phyloP scores from a whole-genome alignment of 2,113 vertebrate species.

The Ia io region DNA sequence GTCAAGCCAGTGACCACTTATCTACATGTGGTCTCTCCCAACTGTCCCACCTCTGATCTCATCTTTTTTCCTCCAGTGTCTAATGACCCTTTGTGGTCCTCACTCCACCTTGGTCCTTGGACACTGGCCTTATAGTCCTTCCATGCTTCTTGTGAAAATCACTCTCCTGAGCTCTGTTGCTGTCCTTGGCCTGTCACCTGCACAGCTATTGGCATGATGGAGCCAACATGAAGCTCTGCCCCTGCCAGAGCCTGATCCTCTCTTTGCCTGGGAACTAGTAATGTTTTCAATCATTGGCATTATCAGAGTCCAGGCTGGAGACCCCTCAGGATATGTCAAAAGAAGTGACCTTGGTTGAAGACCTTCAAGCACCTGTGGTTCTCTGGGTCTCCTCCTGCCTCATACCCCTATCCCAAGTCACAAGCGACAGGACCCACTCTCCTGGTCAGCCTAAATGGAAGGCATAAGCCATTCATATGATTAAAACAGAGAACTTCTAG shows the following conservation, averaged over 20 bases:
- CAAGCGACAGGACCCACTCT: accelerated
- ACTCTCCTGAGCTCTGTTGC: neutral
- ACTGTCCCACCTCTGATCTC: no score
- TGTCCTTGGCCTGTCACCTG: no score
- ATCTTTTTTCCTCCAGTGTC: neutral
- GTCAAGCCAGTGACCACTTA: neutral
- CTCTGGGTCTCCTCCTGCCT: neutral
- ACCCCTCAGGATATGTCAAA: neutral
- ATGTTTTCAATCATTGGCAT: neutral
- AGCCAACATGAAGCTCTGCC: neutral
- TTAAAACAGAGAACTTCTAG: neutral
- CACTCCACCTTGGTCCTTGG: no score
- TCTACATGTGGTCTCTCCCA: accelerated
- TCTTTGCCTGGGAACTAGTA: neutral
- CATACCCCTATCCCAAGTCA: neutral
- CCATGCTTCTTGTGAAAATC: accelerated
- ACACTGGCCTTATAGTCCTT: neutral
- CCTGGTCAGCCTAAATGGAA: neutral
- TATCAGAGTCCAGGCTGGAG: neutral
- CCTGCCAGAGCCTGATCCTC: accelerated
- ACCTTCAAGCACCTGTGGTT: accelerated
- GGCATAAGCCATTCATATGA: neutral
- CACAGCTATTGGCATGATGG: neutral
- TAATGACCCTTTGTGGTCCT: accelerated
- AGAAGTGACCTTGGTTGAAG: neutral